phyloP scores from a whole-genome alignment of 2,113 vertebrate genomes.

The Vulpes lagopus region DNA sequence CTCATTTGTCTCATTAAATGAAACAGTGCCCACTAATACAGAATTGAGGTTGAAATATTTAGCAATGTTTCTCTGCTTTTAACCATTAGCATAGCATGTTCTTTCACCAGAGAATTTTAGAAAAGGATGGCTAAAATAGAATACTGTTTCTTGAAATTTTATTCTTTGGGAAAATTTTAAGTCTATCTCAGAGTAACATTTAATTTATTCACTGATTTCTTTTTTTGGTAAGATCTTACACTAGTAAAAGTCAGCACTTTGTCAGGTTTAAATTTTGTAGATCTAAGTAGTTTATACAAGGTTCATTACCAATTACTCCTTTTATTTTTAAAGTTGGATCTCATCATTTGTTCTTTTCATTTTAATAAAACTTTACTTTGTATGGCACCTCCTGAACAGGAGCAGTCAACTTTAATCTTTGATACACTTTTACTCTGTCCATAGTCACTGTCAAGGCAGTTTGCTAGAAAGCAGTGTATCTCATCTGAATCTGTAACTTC shows the following conservation, averaged over 20 bases:
- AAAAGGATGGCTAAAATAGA: background rate
- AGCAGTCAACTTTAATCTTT: background rate
- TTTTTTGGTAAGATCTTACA: background rate
- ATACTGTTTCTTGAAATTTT: conserved; percentile 19
- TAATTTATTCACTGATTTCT: background rate
- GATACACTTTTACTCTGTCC: background rate
- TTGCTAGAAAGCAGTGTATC: background rate
- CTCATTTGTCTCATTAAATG: conserved; percentile 26
- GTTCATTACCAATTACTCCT: background rate
- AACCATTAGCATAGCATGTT: background rate
- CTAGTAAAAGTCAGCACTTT: background rate
- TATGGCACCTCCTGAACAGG: background rate
- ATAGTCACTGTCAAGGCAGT: background rate
- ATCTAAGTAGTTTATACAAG: background rate
- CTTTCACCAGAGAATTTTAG: conserved; percentile 1
- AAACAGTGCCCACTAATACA: background rate
- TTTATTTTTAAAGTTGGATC: conserved; percentile 26
- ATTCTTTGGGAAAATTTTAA: background rate
- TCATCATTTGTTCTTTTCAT: too few relatives aligned
- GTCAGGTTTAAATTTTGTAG: background rate
- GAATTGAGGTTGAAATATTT: conserved; percentile 1
- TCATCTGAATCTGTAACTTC: background rate
- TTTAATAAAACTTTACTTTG: background rate
- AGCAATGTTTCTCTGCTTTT: conserved; percentile 22
- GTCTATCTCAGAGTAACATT: background rate